Evolutionary conservation across 2,888 invertebrate species (phyloP).

Genomic region (Coronaproctus castanopsis): DNA sequence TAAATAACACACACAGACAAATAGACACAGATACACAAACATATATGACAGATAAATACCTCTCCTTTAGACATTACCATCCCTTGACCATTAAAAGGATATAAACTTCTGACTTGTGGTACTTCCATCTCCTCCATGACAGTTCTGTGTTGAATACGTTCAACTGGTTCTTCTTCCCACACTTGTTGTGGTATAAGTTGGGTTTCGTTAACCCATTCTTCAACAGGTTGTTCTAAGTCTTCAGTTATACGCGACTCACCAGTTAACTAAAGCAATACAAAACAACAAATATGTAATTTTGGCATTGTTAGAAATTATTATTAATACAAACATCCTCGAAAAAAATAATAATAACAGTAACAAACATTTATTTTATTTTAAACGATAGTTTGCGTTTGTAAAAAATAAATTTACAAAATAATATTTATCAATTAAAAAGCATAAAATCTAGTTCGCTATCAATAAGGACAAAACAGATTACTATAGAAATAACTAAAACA

Average conservation of each 20-base stretch:
- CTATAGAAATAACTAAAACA: too few relatives aligned
- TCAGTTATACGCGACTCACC: conserved; percentile 39
- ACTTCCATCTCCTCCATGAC: conserved; percentile 68
- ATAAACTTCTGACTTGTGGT: conserved; percentile 68
- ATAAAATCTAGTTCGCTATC: too few relatives aligned
- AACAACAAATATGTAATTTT: not conserved
- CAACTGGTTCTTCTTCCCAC: conserved; percentile 78
- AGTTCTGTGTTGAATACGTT: conserved; percentile 63
- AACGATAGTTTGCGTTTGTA: too few relatives aligned
- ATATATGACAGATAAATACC: too few relatives aligned
- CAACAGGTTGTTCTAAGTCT: conserved; percentile 27
- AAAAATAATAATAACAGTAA: conserved; percentile 14
- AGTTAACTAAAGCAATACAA: conserved; percentile 28
- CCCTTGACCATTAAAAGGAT: conserved; percentile 80
- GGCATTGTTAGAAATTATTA: too few relatives aligned
- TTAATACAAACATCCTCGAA: not conserved
- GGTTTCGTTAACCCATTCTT: conserved; percentile 58
- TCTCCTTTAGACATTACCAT: conserved; percentile 83
- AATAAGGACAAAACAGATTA: too few relatives aligned
- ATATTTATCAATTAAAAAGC: too few relatives aligned
- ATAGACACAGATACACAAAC: too few relatives aligned
- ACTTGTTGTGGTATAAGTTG: conserved; percentile 74
- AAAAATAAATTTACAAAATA: too few relatives aligned
- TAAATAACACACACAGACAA: too few relatives aligned
- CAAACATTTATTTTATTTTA: not conserved